These are phyloP conservation scores for Oryctolagus cuniculus DNA, from an alignment of 2,113 vertebrate genomes.

Conservation along the genomic window DNA sequence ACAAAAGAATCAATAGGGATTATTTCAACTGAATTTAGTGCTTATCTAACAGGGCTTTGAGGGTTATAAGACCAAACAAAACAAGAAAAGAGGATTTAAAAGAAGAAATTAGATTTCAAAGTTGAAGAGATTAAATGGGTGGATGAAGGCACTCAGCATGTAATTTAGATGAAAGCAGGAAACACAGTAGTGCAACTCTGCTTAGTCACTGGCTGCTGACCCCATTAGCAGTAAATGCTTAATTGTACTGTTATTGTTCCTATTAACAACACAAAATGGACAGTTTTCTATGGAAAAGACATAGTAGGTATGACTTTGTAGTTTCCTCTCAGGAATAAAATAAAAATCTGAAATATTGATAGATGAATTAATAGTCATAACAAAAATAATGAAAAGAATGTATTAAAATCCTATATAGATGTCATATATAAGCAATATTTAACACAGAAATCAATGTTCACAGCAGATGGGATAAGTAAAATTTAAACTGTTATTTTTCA, in stretches of 20 bases:
- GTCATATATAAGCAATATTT: neutral
- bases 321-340: neutral
- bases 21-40: conserved; percentile 76
- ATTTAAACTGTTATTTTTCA: neutral
- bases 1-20: conserved; percentile 75
- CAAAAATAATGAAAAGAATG: conserved; percentile 5
- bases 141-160: conserved; percentile 52
- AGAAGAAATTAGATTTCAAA: conserved; percentile 78
- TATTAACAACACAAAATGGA: conserved; percentile 30
- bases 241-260: neutral
- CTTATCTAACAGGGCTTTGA: conserved; percentile 73
- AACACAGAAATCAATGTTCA: neutral
- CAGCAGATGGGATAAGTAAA: neutral
- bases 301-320: neutral
- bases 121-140: conserved; percentile 73
- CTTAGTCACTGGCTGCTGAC: conserved; percentile 16
- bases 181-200: neutral
- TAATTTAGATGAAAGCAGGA: conserved; percentile 66
- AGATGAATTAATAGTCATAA: neutral
- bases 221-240: conserved; percentile 61
- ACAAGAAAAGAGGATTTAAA: conserved; percentile 76
- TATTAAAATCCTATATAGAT: neutral
- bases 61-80: conserved; percentile 75
- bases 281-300: neutral
- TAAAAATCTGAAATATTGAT: neutral